Conservation (phyloP, 2,888 invertebrate species). For the Hedya salicella region DNA sequence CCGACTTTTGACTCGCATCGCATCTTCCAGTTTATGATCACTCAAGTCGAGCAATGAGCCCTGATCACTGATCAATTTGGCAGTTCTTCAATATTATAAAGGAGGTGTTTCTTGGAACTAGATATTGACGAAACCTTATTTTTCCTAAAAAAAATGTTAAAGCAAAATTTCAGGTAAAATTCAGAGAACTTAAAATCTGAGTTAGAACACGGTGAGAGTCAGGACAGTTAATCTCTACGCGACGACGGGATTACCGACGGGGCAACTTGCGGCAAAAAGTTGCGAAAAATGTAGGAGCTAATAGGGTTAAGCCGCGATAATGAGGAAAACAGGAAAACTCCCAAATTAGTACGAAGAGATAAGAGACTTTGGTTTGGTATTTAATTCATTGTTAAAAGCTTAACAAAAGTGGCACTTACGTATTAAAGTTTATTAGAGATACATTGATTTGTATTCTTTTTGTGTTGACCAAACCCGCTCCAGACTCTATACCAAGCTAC, state of each 20-base stretch:
- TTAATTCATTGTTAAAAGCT: background rate
- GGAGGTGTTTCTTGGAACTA: too few species aligned
- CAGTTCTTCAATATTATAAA: too few species aligned
- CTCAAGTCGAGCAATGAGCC: too few species aligned
- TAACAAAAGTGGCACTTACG: background rate
- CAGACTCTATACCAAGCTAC: too few species aligned
- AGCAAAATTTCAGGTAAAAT: background rate
- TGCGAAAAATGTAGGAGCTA: slow-evolving; percentile 10
- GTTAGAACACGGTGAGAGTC: background rate
- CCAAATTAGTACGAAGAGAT: background rate
- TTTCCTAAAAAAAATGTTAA: too few species aligned
- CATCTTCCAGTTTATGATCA: too few species aligned
- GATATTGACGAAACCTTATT: too few species aligned
- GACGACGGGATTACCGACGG: slow-evolving; percentile 24
- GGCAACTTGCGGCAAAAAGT: slow-evolving; percentile 23
- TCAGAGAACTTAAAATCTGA: background rate
- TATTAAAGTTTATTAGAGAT: too few species aligned
- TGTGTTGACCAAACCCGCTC: too few species aligned
- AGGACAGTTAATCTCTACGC: slow-evolving; percentile 28
- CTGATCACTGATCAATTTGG: too few species aligned
- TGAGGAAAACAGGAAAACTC: slow-evolving; percentile 18
- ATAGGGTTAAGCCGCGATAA: slow-evolving; percentile 30
- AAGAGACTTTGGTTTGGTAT: background rate
- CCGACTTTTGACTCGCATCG: too few species aligned
- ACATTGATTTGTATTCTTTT: too few species aligned